Conservation (phyloP, 2,113 vertebrate genomes). For the Meriones unguiculatus region DNA sequence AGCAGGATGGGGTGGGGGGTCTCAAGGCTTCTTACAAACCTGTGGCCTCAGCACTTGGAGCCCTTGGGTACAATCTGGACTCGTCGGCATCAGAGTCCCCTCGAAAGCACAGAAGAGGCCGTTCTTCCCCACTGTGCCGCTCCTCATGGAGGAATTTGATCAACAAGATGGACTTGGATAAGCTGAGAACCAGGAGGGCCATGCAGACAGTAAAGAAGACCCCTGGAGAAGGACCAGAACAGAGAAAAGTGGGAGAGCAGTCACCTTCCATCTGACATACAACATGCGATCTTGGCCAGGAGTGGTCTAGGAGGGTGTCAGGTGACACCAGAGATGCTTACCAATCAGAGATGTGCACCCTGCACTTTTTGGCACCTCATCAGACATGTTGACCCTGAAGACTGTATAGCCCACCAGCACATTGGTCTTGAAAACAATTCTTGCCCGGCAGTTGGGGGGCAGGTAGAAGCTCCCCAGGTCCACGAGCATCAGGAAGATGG, state of each 20-base stretch:
- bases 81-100: conserved; percentile 41
- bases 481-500: conserved; percentile 92
- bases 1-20: too few relatives aligned
- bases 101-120: conserved; percentile 88
- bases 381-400: conserved; percentile 91
- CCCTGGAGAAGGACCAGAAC: conserved; percentile 78
- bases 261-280: background rate
- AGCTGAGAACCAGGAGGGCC: conserved; percentile 91
- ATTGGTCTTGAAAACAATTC: conserved; percentile 91
- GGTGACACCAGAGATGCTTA: conserved; percentile 56
- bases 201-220: conserved; percentile 92
- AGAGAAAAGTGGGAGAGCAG: background rate
- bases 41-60: conserved; percentile 75
- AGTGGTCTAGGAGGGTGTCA: fast-evolving
- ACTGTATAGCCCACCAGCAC: conserved; percentile 93
- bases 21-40: conserved; percentile 68
- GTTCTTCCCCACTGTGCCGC: conserved; percentile 78
- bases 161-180: conserved; percentile 91
- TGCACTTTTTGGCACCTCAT: conserved; percentile 87
- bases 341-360: conserved; percentile 91
- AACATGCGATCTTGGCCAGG: background rate
- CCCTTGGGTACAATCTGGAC: background rate
- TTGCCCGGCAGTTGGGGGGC: conserved; percentile 88
- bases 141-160: conserved; percentile 90
- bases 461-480: conserved; percentile 93